Percentiles rank a stretch among this genome's conserved stretches.
These are phyloP conservation scores for Microctonus brassicae DNA, from an alignment of 2,888 invertebrate genomes.

Conservation along the genomic window DNA sequence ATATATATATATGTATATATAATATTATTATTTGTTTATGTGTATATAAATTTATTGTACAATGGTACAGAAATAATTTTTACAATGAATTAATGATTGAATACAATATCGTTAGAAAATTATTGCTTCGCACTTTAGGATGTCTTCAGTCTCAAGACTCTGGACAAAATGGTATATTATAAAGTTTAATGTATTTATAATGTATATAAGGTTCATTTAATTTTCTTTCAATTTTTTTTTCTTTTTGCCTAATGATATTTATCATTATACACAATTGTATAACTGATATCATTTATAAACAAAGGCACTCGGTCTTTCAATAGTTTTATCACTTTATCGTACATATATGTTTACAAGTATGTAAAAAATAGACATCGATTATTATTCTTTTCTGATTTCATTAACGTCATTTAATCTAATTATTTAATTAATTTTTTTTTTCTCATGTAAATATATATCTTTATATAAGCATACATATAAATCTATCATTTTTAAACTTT, in stretches of 20 bases:
- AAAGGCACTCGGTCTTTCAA: background rate
- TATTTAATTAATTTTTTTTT: background rate
- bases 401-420: background rate
- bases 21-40: background rate
- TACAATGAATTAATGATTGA: conserved; percentile 8
- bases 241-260: background rate
- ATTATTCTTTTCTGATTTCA: background rate
- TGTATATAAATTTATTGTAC: conserved; percentile 10
- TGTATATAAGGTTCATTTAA: conserved; percentile 4
- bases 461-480: background rate
- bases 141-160: background rate
- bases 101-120: background rate
- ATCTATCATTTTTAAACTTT: background rate
- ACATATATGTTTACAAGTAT: background rate
- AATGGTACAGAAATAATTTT: conserved; percentile 25
- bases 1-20: background rate
- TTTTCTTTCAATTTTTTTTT: background rate
- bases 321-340: background rate
- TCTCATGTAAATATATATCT: background rate
- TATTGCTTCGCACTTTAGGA: background rate
- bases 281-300: background rate
- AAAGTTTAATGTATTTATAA: background rate
- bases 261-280: background rate
- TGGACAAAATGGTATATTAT: background rate
- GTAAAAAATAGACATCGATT: background rate